Conservation (phyloP, 2,888 invertebrate genomes). For the Acrocyrtus sp. region DNA sequence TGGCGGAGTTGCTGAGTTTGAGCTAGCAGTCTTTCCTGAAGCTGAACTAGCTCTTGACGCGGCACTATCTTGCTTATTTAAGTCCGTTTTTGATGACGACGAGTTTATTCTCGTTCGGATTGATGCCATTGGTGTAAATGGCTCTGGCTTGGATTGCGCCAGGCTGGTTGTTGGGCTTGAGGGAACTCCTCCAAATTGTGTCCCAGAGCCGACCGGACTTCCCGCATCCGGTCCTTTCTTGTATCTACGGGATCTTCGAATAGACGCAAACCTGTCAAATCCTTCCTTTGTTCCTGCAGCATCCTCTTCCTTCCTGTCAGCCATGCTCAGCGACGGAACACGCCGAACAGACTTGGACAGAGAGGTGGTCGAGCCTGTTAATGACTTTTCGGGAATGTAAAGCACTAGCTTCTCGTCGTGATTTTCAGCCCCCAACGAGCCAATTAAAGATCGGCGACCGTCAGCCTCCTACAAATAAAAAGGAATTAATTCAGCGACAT, state of each 20-base stretch:
- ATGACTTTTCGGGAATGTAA: conserved; percentile 68
- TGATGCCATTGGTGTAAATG: conserved; percentile 20
- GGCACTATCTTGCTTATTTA: conserved; percentile 28
- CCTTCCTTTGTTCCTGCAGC: conserved; percentile 70
- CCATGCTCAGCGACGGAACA: conserved; percentile 36
- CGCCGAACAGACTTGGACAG: conserved; percentile 27
- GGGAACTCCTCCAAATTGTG: background rate
- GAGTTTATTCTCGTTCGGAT: conserved; percentile 32
- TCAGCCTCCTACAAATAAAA: conserved; percentile 68
- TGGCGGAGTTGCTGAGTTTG: background rate
- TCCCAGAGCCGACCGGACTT: conserved; percentile 23
- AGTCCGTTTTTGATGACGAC: conserved; percentile 20
- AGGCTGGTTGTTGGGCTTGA: conserved; percentile 50
- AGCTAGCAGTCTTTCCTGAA: background rate
- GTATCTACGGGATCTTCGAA: conserved; percentile 83
- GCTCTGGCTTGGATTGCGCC: conserved; percentile 14
- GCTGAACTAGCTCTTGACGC: conserved; percentile 1
- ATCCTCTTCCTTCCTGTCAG: conserved; percentile 30
- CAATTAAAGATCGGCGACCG: conserved; percentile 72
- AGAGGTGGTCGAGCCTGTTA: conserved; percentile 25
- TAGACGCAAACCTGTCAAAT: conserved; percentile 85
- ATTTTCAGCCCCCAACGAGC: conserved; percentile 69
- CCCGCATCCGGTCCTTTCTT: conserved; percentile 70
- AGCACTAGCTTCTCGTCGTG: conserved; percentile 72
- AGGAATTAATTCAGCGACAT: background rate